These are phyloP conservation scores for Spilogale gracilis DNA, from an alignment of 2,113 vertebrate species.

Conservation along the genomic window DNA sequence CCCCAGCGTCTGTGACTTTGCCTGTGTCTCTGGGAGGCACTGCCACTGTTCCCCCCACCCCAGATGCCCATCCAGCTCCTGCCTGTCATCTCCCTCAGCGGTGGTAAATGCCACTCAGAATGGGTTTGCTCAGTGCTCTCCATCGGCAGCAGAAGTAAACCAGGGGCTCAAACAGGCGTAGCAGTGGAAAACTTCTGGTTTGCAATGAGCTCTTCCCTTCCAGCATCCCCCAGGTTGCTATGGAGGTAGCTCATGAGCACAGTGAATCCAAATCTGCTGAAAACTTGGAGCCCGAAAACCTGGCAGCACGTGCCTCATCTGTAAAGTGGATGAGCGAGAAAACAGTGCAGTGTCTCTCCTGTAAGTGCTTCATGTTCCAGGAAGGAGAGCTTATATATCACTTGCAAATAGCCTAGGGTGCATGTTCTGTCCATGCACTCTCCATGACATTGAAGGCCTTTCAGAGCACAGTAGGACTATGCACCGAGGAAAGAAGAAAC, in stretches of 20 bases:
- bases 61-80: constrained; percentile 88
- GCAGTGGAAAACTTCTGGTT: constrained; percentile 96
- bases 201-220: constrained; percentile 98
- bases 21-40: constrained; percentile 85
- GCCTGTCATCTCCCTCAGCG: constrained; percentile 86
- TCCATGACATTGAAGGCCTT: constrained; percentile 93
- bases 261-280: constrained; percentile 75
- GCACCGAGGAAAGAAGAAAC: constrained; percentile 90
- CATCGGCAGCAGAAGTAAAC: background rate
- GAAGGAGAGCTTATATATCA: constrained; percentile 95
- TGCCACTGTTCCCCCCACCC: constrained; percentile 81
- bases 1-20: constrained; percentile 92
- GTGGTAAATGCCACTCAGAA: constrained; percentile 75
- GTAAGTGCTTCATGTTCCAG: constrained; percentile 92
- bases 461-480: constrained; percentile 91
- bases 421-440: constrained; percentile 94
- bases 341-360: constrained; percentile 93
- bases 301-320: constrained; percentile 93
- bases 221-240: constrained; percentile 95
- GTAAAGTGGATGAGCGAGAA: constrained; percentile 95
- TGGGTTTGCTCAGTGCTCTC: constrained; percentile 57
- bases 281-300: constrained; percentile 83
- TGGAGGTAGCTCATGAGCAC: constrained; percentile 93
- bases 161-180: constrained; percentile 90
- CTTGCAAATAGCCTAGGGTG: constrained; percentile 94